These are phyloP conservation scores for Acleris sparsana DNA, from an alignment of 2,888 invertebrate genomes.

Conservation along the genomic window DNA sequence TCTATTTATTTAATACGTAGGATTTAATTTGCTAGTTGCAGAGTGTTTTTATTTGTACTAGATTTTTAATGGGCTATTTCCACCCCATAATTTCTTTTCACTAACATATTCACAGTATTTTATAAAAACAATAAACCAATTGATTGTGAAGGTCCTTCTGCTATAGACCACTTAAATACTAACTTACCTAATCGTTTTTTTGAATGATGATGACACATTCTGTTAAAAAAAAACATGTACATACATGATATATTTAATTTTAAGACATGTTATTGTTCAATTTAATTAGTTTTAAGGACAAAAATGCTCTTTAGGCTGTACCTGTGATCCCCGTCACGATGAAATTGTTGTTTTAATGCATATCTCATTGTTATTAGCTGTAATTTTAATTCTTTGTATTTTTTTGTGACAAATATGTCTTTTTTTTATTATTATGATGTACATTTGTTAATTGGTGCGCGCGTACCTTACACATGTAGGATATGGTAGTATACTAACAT, in stretches of 20 bases:
- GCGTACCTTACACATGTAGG: constrained; percentile 20
- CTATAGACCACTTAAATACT: too few species aligned
- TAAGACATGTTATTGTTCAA: constrained; percentile 6
- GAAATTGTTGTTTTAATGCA: constrained; percentile 50
- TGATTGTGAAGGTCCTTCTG: too few species aligned
- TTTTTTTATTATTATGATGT: constrained; percentile 13
- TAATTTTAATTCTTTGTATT: constrained; percentile 19
- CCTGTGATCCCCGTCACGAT: constrained; percentile 75
- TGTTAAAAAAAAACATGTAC: neutral
- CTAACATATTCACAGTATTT: too few species aligned
- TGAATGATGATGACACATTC: too few species aligned
- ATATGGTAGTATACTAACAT: too few species aligned
- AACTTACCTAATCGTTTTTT: too few species aligned
- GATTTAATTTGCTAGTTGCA: constrained; percentile 6
- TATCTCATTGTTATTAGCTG: constrained; percentile 22
- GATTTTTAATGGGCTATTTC: too few species aligned
- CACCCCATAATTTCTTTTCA: too few species aligned
- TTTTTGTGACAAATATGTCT: constrained; percentile 14
- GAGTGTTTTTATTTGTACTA: too few species aligned
- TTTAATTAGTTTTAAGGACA: constrained; percentile 37
- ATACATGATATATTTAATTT: neutral
- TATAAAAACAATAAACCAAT: too few species aligned
- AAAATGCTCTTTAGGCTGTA: constrained; percentile 75
- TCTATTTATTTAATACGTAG: constrained; percentile 40
- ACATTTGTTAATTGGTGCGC: constrained; percentile 11